Evolutionary conservation across 2,888 invertebrate genomes (phyloP).

Genomic region (Drepana falcataria): DNA sequence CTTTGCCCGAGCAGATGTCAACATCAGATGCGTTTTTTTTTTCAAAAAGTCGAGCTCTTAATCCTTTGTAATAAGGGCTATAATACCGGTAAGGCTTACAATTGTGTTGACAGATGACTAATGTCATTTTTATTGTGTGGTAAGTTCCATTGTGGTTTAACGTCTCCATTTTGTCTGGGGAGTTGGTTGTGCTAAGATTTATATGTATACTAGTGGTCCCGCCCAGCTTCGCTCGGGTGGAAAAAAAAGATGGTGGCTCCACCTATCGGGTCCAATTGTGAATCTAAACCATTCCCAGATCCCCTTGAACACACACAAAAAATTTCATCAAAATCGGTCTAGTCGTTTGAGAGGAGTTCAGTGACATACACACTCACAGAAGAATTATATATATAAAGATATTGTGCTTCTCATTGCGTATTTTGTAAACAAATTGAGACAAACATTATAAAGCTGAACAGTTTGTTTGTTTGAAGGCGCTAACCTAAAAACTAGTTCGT

Average conservation of each 20-base stretch:
- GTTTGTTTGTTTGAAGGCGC: no score
- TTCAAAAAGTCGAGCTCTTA: constrained; percentile 1
- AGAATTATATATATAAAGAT: no score
- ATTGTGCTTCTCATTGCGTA: not conserved
- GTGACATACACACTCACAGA: no score
- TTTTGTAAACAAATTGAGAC: not conserved
- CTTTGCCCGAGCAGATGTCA: constrained; percentile 1
- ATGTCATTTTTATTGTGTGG: constrained; percentile 3
- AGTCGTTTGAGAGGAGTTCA: no score
- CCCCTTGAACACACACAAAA: no score
- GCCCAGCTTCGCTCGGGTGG: no score
- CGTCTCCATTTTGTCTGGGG: constrained; percentile 1
- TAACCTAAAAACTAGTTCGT: no score
- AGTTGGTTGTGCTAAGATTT: constrained; percentile 1
- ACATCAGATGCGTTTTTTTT: constrained; percentile 1
- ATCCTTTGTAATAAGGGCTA: not conserved
- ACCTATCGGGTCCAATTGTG: no score
- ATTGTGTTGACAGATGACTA: constrained; percentile 3
- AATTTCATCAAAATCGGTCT: no score
- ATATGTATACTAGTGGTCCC: no score
- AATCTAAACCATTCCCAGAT: no score
- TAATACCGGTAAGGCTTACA: not conserved
- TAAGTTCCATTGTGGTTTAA: constrained; percentile 2
- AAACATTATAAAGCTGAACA: not conserved
- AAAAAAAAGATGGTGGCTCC: no score